Conservation (phyloP, 2,888 invertebrate genomes). For the Patella depressa region DNA sequence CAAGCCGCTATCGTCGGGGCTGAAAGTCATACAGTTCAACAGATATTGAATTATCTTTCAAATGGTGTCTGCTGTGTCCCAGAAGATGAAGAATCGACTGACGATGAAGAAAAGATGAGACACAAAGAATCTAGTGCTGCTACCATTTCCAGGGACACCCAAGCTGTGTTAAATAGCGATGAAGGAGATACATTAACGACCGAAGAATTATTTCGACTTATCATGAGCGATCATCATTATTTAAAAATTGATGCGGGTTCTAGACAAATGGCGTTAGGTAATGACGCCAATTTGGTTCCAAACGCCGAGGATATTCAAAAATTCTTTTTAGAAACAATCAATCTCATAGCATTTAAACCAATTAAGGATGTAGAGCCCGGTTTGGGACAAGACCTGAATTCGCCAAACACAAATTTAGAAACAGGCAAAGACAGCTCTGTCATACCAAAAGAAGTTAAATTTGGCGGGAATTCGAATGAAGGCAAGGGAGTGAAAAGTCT, state of each 20-base stretch:
- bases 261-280: background rate
- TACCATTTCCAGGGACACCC: too few relatives aligned
- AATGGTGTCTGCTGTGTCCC: too few relatives aligned
- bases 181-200: conserved; percentile 4
- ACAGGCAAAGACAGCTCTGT: too few relatives aligned
- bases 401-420: too few relatives aligned
- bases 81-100: too few relatives aligned
- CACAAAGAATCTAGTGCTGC: too few relatives aligned
- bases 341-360: conserved; percentile 44
- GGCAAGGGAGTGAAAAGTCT: background rate
- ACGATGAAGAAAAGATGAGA: too few relatives aligned
- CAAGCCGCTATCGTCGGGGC: too few relatives aligned
- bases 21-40: background rate
- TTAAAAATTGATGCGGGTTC: conserved; percentile 8
- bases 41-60: background rate
- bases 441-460: background rate
- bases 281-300: conserved; percentile 22
- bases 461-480: background rate
- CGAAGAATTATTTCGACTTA: conserved; percentile 17
- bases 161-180: background rate
- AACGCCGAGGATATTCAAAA: conserved; percentile 49
- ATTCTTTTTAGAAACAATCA: conserved; percentile 47
- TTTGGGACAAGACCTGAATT: background rate
- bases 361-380: conserved; percentile 26
- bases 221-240: conserved; percentile 21